Evolutionary conservation across 2,888 invertebrate species (phyloP).

Genomic region (Imbricaverruca yamaguchii): DNA sequence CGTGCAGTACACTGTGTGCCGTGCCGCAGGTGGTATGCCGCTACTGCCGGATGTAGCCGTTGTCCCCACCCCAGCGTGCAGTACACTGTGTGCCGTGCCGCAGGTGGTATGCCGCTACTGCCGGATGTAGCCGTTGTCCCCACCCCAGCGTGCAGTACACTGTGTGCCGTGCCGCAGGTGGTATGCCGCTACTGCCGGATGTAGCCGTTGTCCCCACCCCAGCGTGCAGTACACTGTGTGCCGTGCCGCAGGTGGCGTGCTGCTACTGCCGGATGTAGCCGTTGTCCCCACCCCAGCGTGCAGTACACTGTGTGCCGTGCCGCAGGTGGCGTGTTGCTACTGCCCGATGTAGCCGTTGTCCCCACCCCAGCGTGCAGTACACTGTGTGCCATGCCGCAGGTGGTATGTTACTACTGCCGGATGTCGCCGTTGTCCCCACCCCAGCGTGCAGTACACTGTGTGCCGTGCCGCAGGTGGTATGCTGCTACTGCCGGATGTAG

Average conservation of each 20-base stretch:
- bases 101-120: background rate
- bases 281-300: no score
- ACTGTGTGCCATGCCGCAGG: background rate
- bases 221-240: background rate
- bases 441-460: no score
- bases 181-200: background rate
- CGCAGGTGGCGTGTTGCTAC: background rate
- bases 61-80: no score
- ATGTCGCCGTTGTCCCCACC: no score
- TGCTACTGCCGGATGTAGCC: constrained; percentile 3
- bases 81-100: background rate
- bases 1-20: background rate
- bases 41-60: no score
- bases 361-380: no score
- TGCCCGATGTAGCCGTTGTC: no score
- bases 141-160: background rate
- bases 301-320: background rate
- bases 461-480: background rate
- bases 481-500: background rate
- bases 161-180: background rate
- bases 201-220: no score
- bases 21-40: background rate
- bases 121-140: no score
- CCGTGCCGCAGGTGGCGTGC: background rate
- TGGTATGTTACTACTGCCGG: background rate